Evolutionary conservation across 2,797 vertebrate genomes (phyloP).

Genomic region (Morelia viridis): DNA sequence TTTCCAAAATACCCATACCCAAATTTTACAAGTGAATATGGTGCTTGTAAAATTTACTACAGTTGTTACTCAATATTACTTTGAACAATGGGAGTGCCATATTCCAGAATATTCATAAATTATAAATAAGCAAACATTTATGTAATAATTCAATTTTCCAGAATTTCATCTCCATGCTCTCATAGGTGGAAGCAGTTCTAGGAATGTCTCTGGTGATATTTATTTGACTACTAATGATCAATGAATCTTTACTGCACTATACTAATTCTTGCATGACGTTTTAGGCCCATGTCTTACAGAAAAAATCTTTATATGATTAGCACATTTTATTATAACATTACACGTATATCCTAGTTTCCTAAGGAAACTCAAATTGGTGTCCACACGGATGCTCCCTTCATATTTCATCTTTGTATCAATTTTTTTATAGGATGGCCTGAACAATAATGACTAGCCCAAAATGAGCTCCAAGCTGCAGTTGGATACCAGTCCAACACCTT

Average conservation of each 20-base stretch:
- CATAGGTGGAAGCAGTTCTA: not conserved
- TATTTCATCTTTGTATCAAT: not conserved
- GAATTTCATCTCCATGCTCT: not conserved
- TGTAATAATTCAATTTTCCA: not conserved
- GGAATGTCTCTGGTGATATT: not conserved
- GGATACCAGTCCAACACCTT: not conserved
- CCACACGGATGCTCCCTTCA: not conserved
- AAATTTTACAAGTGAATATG: not conserved
- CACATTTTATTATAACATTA: not conserved
- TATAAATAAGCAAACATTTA: too few relatives aligned
- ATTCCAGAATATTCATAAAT: too few relatives aligned
- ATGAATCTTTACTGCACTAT: not conserved
- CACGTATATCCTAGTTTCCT: not conserved
- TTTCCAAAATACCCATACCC: not conserved
- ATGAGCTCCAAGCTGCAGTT: not conserved
- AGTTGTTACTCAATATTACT: not conserved
- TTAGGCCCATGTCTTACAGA: not conserved
- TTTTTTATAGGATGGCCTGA: not conserved
- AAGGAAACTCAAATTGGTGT: not conserved
- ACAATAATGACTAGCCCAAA: not conserved
- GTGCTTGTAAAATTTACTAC: not conserved
- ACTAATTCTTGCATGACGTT: not conserved
- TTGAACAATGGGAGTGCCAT: too few relatives aligned
- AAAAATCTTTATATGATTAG: not conserved
- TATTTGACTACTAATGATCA: not conserved